Conservation (phyloP, 2,888 invertebrate genomes). For the Melanophora roralis region DNA sequence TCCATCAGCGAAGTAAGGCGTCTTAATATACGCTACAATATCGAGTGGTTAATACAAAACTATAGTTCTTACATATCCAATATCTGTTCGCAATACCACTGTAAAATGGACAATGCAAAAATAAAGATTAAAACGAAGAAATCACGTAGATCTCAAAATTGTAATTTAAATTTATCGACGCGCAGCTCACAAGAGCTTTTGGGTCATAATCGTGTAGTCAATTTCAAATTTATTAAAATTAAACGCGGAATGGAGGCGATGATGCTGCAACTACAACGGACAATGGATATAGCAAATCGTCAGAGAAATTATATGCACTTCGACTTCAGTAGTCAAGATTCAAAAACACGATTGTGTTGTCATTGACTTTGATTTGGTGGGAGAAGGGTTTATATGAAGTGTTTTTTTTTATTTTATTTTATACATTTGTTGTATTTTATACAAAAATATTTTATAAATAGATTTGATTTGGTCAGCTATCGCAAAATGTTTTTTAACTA, state of each 20-base stretch:
- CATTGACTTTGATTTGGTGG: constrained; percentile 54
- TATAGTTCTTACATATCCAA: constrained; percentile 64
- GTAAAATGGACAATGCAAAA: neutral
- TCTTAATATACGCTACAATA: constrained; percentile 68
- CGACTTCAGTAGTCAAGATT: constrained; percentile 49
- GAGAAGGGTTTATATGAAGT: neutral
- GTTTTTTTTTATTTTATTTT: neutral
- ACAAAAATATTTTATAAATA: neutral
- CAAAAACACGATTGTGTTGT: constrained; percentile 64
- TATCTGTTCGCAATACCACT: constrained; percentile 64
- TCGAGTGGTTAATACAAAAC: constrained; percentile 66
- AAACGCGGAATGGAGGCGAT: constrained; percentile 67
- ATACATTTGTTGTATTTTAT: neutral
- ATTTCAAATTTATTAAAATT: constrained; percentile 66
- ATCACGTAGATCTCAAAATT: constrained; percentile 12
- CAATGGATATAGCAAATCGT: constrained; percentile 66
- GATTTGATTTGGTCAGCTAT: neutral
- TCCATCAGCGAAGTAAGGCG: constrained; percentile 66
- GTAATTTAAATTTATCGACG: constrained; percentile 30
- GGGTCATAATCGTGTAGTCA: constrained; percentile 64
- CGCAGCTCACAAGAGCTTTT: constrained; percentile 65
- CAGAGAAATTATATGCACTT: constrained; percentile 66
- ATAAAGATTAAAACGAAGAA: neutral
- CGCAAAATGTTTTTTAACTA: too few species aligned
- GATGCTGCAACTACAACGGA: constrained; percentile 63